Evolutionary conservation across 2,113 vertebrate species (phyloP).

Genomic region (Phycodurus eques): DNA sequence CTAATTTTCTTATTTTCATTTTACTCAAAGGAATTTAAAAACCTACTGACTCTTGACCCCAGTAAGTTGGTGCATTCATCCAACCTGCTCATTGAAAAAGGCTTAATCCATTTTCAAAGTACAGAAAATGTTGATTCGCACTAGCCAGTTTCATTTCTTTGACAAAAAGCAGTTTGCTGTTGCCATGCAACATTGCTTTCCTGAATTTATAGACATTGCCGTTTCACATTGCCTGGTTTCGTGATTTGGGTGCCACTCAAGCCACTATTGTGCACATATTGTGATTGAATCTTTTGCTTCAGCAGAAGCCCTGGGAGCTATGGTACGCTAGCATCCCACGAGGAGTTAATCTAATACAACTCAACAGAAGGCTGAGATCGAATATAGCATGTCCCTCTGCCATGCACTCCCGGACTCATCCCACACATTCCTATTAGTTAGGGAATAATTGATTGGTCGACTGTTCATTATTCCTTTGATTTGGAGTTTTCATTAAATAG

Average conservation of each 20-base stretch:
- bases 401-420: conserved; percentile 13
- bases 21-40: neutral
- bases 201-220: conserved; percentile 44
- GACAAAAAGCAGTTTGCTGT: conserved; percentile 72
- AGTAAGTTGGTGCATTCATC: conserved; percentile 29
- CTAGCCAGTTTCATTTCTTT: conserved; percentile 66
- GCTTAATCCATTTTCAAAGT: conserved; percentile 41
- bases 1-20: neutral
- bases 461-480: conserved; percentile 64
- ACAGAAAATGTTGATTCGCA: conserved; percentile 66
- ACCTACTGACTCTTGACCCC: neutral
- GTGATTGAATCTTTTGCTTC: conserved; percentile 70
- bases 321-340: conserved; percentile 35
- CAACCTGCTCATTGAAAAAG: conserved; percentile 46
- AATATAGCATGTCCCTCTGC: conserved; percentile 52
- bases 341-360: conserved; percentile 60
- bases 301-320: conserved; percentile 36
- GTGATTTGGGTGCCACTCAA: conserved; percentile 48
- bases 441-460: conserved; percentile 62
- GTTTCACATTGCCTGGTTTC: conserved; percentile 63
- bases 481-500: conserved; percentile 59
- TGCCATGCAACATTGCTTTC: conserved; percentile 70
- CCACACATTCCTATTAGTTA: conserved; percentile 55
- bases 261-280: conserved; percentile 65
- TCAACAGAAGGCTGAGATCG: conserved; percentile 48